These are phyloP conservation scores for Protaetia brevitarsis DNA, from an alignment of 1,140 invertebrate species.

Conservation along the genomic window DNA sequence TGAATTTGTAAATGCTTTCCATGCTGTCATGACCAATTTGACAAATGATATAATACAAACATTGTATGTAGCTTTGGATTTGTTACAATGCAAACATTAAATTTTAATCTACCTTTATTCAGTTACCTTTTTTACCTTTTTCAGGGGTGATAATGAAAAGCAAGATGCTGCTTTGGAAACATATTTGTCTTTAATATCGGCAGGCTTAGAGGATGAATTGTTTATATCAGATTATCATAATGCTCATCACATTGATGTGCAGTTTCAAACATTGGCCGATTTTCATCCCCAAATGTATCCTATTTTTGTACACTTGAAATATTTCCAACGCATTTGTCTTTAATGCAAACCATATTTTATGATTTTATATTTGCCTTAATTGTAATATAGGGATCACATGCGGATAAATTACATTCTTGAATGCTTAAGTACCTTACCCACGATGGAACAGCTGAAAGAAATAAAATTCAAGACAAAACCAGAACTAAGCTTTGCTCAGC, in stretches of 20 bases:
- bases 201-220: constrained; percentile 61
- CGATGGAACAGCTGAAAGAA: background rate
- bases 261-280: constrained; percentile 58
- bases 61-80: constrained; percentile 32
- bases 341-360: background rate
- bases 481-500: background rate
- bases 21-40: constrained; percentile 36
- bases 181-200: constrained; percentile 60
- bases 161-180: constrained; percentile 53
- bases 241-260: constrained; percentile 59
- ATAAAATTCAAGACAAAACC: background rate
- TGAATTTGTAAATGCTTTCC: constrained; percentile 42
- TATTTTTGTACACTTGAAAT: constrained; percentile 47
- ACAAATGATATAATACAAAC: constrained; percentile 39
- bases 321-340: too few species aligned
- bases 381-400: constrained; percentile 39
- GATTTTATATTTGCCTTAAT: background rate
- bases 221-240: constrained; percentile 70
- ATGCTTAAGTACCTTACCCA: constrained; percentile 37
- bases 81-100: background rate
- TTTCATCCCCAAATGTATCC: constrained; percentile 64
- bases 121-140: constrained; percentile 39
- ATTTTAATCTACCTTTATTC: too few species aligned
- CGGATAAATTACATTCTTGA: constrained; percentile 42
- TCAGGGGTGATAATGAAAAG: constrained; percentile 50